Evolutionary conservation across 1,140 invertebrate species (phyloP).

Genomic region (Anastrepha ludens): DNA sequence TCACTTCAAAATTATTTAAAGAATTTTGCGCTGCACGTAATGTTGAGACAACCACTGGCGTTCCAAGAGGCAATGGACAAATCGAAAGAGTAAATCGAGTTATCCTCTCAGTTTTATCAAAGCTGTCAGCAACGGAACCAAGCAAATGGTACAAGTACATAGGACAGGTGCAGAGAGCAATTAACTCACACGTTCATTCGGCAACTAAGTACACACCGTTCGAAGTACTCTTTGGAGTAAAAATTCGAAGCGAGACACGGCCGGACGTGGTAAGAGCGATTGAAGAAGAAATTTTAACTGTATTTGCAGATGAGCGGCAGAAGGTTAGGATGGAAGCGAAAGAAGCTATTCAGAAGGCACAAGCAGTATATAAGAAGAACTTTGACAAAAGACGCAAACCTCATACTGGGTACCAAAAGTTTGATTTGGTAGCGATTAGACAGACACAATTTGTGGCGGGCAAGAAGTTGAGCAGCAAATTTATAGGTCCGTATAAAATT

Average conservation of each 20-base stretch:
- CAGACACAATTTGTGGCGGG: neutral
- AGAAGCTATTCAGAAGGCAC: too few relatives aligned
- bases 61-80: neutral
- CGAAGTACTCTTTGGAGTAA: neutral
- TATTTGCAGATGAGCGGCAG: too few relatives aligned
- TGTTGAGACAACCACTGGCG: too few relatives aligned
- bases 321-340: too few relatives aligned
- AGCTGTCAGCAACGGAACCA: neutral
- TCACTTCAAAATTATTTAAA: too few relatives aligned
- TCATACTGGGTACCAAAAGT: neutral
- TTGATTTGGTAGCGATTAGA: neutral
- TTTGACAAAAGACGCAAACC: too few relatives aligned
- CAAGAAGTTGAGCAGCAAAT: neutral
- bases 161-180: neutral
- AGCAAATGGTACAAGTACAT: neutral
- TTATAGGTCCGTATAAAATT: slow-evolving; percentile 12
- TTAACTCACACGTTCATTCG: neutral
- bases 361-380: too few relatives aligned
- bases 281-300: too few relatives aligned
- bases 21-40: too few relatives aligned
- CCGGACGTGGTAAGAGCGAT: slow-evolving; percentile 63
- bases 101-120: neutral
- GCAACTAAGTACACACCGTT: neutral
- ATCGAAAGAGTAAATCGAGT: neutral
- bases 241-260: too few relatives aligned